Evolutionary conservation across 2,113 vertebrate genomes (phyloP).

Genomic region (Macrotis lagotis): DNA sequence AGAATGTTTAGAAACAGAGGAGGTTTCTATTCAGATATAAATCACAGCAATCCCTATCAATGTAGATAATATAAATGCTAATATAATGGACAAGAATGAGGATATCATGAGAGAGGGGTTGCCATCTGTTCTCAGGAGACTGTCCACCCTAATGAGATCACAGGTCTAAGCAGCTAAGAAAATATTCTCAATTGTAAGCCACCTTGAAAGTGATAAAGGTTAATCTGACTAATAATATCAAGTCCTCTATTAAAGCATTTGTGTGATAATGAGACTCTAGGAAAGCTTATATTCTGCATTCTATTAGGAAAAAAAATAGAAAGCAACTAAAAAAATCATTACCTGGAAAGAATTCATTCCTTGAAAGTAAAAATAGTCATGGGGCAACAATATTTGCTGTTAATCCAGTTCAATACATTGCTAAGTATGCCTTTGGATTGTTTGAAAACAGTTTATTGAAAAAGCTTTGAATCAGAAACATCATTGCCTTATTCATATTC

Average conservation of each 20-base stretch:
- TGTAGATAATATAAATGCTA: background rate
- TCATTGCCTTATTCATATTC: slow-evolving; percentile 62
- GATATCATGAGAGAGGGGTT: background rate
- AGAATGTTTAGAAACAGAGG: background rate
- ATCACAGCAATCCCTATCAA: background rate
- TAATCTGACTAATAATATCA: background rate
- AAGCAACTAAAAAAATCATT: background rate
- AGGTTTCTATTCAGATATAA: background rate
- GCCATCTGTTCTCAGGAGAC: background rate
- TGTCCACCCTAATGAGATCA: background rate
- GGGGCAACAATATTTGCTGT: slow-evolving; percentile 59
- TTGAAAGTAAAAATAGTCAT: slow-evolving; percentile 54
- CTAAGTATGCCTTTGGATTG: slow-evolving; percentile 45
- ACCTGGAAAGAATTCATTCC: slow-evolving; percentile 3
- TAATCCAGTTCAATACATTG: slow-evolving; percentile 54
- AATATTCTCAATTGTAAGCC: background rate
- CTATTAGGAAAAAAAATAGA: background rate
- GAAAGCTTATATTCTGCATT: slow-evolving; percentile 44
- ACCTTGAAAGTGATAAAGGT: background rate
- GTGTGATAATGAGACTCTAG: background rate
- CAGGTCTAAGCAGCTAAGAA: background rate
- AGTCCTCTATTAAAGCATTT: background rate
- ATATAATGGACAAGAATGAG: background rate
- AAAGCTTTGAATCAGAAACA: slow-evolving; percentile 41
- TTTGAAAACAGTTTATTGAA: slow-evolving; percentile 64